A percentile compares a stretch with the other conserved stretches of the same genome.
phyloP scores from a whole-genome alignment of 2,113 vertebrate genomes.

The Ailurus styani region DNA sequence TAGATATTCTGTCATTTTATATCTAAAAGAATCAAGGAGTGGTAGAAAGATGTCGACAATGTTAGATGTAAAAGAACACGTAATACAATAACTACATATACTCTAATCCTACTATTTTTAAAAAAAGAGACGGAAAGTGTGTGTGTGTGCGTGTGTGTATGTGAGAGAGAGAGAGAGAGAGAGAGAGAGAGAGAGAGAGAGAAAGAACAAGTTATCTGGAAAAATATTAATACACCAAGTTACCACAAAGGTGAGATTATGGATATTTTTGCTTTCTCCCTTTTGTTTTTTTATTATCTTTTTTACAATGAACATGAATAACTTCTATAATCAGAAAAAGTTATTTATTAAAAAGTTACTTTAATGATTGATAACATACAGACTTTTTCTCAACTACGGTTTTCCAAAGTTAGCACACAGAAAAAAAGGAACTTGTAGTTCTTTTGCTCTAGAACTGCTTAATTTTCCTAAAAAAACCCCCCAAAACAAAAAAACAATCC shows the following conservation, averaged over 20 bases:
- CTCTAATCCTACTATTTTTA: background rate
- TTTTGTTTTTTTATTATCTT: background rate
- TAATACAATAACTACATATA: background rate
- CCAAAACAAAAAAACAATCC: background rate
- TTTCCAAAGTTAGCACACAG: background rate
- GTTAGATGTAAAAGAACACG: background rate
- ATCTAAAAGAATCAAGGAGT: background rate
- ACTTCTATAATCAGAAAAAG: background rate
- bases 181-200: background rate
- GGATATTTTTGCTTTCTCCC: background rate
- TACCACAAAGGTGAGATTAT: background rate
- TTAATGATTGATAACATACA: background rate
- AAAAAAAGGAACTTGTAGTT: background rate
- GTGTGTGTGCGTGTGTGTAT: background rate
- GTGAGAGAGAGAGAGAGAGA: background rate
- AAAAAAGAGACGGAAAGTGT: background rate
- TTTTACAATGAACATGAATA: background rate
- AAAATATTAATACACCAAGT: background rate
- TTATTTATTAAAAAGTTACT: background rate
- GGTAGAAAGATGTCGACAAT: background rate
- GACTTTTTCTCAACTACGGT: background rate
- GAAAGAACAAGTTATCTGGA: background rate
- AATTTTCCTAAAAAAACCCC: conserved; percentile 1
- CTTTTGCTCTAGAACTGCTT: background rate
- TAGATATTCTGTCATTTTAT: conserved; percentile 40